Evolutionary conservation across 2,888 invertebrate genomes (phyloP), one percentile per base, ranked within the genome.

Genomic region (Luperina nickerlii): DNA sequence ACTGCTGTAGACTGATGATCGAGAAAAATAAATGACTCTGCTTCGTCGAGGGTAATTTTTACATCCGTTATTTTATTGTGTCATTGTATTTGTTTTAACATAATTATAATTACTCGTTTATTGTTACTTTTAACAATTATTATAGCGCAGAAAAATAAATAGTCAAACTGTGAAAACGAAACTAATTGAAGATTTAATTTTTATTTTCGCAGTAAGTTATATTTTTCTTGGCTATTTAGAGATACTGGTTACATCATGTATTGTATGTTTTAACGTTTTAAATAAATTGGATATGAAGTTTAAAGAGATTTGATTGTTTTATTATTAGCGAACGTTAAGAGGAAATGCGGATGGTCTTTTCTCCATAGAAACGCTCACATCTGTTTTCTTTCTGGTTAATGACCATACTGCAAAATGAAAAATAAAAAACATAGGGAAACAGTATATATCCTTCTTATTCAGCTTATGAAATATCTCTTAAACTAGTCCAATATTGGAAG

Each of bases 221-320:
- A 15, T 79, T 71, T 42, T 57, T 38, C 48, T 66, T 38, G 57
- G 72, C 32, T 62, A 45, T 45, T n/a, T 63, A 54, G 57, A 45
- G 13, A 67, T 74, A 27, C 67, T 79, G 57, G 45, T 79, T 79
- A 76, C 69, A 80, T 77, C 18, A 42, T 84, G 76, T 80, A 78
- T 87, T 87, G 84, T 78, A 80, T n/a, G 76, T 80, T 84, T 86
- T 71, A 79, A 80, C 27, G 76, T 80, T 84, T 86, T 71, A 79
- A 86, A 84, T 84, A 78, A 87, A 86, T 76, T 70, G 24, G 81
- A 42, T 78, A 87, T 87, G 78, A 82, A 82, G 82, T 87, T 87
- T 82, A 42, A 18, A 67, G 2, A 2, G 0, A 60, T 60, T 27
- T 57, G 6, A 24, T n/a, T 45, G 15, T 76, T 51, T 38, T 38